Evolutionary conservation across 2,888 invertebrate genomes (phyloP), one percentile per base, ranked within the genome.

Genomic region (Hyposoter didymator): DNA sequence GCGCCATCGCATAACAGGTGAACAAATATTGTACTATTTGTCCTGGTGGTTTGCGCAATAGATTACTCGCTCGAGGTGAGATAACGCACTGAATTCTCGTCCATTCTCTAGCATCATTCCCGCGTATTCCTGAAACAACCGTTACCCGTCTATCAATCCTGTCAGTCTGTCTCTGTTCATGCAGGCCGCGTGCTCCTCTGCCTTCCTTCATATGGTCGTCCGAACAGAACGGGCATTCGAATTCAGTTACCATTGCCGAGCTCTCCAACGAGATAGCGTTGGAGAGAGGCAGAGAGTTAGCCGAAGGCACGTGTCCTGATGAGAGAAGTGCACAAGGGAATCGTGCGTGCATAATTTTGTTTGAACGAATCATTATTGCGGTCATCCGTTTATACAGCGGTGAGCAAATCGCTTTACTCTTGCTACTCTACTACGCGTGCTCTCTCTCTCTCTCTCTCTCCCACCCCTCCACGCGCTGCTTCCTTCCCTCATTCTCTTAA

Each of bases 291-390:
- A 6, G 28, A 28, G 59, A 45, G 62, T 66, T 49, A 43, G 43
- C 45, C 55, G 67, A 55, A 43, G 67, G 73, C 78, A 49, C 78
- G 75, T 78, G 74, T 75, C 69, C 32, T 66, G 74, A 66, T 73
- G 43, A 75, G 67, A 69, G 74, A 66, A 86, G 82, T 82, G 62
- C 79, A 66, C 79, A 79, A 76, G 74, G 87, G 84, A 88, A 89
- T 90, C 87, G 88, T 86, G 83, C 87, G 86, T 84, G 88, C 89
- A 89, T 91, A 91, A 91, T 91, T 90, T 90, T 89, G 89, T 90
- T 91, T 90, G 89, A 89, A 89, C 88, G 90, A 91, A 89, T 91
- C 89, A 90, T 90, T 90, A 90, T 90, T 90, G 90, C 88, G 90
- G 90, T 90, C 89, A 90, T 90, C 90, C 90, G 88, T 89, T 89